phyloP scores from a whole-genome alignment of 2,888 invertebrate species.

The Rhopalosiphum nymphaeae region DNA sequence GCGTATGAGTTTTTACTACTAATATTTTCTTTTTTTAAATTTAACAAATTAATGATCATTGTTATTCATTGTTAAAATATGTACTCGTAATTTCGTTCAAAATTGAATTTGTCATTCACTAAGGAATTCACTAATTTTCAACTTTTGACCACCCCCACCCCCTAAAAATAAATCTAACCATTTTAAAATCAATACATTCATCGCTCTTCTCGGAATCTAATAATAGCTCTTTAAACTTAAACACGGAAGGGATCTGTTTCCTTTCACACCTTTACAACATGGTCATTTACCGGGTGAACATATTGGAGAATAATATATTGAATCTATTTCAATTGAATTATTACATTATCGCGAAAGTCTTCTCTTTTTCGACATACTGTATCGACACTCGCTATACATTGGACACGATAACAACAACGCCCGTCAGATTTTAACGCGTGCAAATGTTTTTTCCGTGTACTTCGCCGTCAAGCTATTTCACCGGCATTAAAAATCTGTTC shows the following conservation, averaged over 20 bases:
- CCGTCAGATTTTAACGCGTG: conserved; percentile 10
- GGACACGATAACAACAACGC: neutral
- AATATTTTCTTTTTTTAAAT: too few species aligned
- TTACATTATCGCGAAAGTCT: neutral
- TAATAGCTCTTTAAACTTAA: neutral
- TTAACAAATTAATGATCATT: too few species aligned
- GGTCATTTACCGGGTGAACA: neutral
- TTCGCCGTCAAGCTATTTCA: neutral
- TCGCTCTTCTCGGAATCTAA: neutral
- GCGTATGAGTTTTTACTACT: too few species aligned
- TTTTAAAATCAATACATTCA: conserved; percentile 5
- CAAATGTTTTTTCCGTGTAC: conserved; percentile 37
- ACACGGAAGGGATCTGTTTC: neutral
- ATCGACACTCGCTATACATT: neutral
- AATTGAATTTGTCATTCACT: too few species aligned
- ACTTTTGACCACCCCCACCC: too few species aligned
- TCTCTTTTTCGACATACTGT: neutral
- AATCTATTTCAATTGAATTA: neutral
- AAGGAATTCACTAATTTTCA: too few species aligned
- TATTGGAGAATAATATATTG: neutral
- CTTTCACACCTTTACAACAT: neutral
- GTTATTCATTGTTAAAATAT: too few species aligned
- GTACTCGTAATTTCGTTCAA: too few species aligned
- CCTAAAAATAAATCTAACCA: neutral
- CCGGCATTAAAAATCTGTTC: neutral